Conservation (phyloP, 2,797 vertebrate genomes). For the Gymnopithys bicolor region DNA sequence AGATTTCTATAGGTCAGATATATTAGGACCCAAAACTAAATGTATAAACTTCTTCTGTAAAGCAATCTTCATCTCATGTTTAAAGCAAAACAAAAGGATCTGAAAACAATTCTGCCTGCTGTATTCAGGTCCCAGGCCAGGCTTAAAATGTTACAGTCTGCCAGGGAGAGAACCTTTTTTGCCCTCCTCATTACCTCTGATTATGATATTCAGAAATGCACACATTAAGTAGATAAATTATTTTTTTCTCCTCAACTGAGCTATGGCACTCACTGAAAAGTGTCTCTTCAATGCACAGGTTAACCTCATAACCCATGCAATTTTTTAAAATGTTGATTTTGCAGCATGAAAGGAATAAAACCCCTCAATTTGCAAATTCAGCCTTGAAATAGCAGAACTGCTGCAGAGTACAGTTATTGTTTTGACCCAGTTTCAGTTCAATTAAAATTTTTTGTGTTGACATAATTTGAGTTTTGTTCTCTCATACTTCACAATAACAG, state of each 20-base stretch:
- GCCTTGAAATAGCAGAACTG: neutral
- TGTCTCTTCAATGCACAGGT: neutral
- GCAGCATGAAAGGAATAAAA: neutral
- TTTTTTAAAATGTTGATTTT: neutral
- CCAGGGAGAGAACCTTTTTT: accelerated
- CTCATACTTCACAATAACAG: neutral
- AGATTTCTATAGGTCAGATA: neutral
- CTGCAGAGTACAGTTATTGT: neutral
- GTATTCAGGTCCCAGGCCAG: neutral
- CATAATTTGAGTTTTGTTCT: neutral
- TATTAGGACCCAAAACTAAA: neutral
- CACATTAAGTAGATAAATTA: neutral
- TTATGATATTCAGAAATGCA: neutral
- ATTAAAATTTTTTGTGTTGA: neutral
- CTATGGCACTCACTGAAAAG: accelerated
- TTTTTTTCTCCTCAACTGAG: neutral
- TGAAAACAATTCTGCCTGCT: neutral
- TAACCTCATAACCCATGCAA: neutral
- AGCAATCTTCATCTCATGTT: neutral
- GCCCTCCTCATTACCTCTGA: neutral
- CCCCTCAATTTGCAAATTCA: neutral
- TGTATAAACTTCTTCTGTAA: neutral
- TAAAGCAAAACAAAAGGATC: neutral
- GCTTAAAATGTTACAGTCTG: accelerated
- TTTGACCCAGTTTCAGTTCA: neutral